A percentile compares a stretch with the other conserved stretches of the same genome.
Evolutionary conservation across 2,797 vertebrate genomes (phyloP).

Genomic region (Microctenopoma lineatum): DNA sequence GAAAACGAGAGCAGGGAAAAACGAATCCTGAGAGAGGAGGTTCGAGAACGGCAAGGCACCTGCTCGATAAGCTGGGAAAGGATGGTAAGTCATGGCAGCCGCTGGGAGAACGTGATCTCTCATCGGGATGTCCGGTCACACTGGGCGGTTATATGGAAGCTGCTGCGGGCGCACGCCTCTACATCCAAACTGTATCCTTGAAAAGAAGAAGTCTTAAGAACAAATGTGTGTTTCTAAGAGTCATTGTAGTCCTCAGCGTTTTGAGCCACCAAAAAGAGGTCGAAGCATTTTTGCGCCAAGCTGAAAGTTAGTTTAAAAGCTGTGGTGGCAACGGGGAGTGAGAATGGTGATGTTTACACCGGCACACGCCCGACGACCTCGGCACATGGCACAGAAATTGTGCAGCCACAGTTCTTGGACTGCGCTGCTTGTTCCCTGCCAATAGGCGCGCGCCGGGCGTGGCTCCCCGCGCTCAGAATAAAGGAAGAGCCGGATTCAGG

Average conservation of each 20-base stretch:
- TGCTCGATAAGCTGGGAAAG: constrained; percentile 89
- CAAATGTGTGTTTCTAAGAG: background rate
- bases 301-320: background rate
- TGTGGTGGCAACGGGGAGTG: background rate
- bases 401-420: background rate
- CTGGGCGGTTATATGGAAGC: constrained; percentile 55
- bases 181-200: background rate
- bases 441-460: constrained; percentile 21
- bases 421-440: background rate
- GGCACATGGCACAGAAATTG: background rate
- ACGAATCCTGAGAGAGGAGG: constrained; percentile 87
- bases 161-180: constrained; percentile 12
- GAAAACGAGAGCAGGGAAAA: constrained; percentile 85
- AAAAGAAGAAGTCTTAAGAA: background rate
- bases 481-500: background rate
- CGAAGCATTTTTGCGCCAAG: constrained; percentile 16
- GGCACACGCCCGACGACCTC: background rate
- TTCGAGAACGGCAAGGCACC: constrained; percentile 90
- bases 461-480: background rate
- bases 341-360: background rate
- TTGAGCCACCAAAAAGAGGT: background rate
- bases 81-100: constrained; percentile 93
- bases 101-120: constrained; percentile 90
- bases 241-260: background rate
- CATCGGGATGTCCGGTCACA: constrained; percentile 87